Evolutionary conservation across 2,888 invertebrate genomes (phyloP), one percentile per base, ranked within the genome.

Genomic region (Himalopsyche tibetana): DNA sequence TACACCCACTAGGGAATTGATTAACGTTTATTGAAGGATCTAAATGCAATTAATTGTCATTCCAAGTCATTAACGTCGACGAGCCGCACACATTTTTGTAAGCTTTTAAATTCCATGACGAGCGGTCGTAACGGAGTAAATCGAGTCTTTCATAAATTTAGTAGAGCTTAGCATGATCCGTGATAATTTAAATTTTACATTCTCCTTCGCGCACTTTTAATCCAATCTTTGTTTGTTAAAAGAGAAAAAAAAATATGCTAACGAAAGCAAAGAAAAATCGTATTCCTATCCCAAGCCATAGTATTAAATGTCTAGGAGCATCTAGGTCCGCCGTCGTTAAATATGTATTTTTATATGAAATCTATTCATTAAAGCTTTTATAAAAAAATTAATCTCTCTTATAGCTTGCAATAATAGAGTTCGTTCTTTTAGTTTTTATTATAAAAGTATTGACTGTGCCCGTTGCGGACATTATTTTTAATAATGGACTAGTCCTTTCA

Each of bases 301-400:
- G 63, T 63, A 63, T 63, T 63, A 63, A 63, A 63, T 19, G 12
- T 63, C 1, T 63, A 63, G 63, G 63, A 63, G 63, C 63, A 63
- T 19, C 63, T 63, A 63, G 63, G 19, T 63, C 63, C 63, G 11
- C 28, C 19, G n/a, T 19, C 63, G 11, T 19, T 19, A n/a, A n/a
- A 56, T 63, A 19, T 63, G 63, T 63, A 63, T 63, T 63, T 63
- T 63, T 63, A 63, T 63, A 63, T 63, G 4, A 28, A 63, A 63
- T 63, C 19, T 63, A 63, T 63, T 63, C 63, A 63, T 19, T 63
- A 63, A 63, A 63, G 63, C 63, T 63, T 63, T 63, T 63, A 63
- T 63, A 63, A 6, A 19, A 28, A 63, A 63, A 28, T 19, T 63
- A 63, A 19, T 63, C 63, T 63, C 63, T 63, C 2, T 56, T 63